Conservation (phyloP, 1,140 invertebrate genomes). For the Drosophila orosa region DNA sequence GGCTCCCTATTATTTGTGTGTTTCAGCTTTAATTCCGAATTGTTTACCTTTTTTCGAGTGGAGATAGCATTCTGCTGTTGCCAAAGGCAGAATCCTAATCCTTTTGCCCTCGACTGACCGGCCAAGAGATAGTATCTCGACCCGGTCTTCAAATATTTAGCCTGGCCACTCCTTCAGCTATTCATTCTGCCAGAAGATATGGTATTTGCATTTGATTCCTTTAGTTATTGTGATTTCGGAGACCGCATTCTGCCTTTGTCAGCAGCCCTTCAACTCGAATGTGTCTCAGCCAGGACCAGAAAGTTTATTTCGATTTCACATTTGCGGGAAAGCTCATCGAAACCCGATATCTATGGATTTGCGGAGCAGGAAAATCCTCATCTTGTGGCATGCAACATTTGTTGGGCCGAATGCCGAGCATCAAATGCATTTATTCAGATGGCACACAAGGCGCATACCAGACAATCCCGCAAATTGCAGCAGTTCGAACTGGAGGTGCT, state of each 20-base stretch:
- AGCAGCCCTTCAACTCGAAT: conserved; percentile 19
- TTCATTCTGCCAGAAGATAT: conserved; percentile 15
- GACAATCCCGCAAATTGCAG: conserved; percentile 27
- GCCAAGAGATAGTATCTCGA: conserved; percentile 3
- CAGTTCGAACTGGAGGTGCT: conserved; percentile 5
- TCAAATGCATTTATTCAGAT: conserved; percentile 33
- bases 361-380: neutral
- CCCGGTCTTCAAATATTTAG: conserved; percentile 23
- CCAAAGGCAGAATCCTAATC: conserved; percentile 7
- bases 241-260: conserved; percentile 17
- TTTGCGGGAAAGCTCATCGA: conserved; percentile 35
- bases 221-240: conserved; percentile 10
- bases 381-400: conserved; percentile 30
- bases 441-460: conserved; percentile 15
- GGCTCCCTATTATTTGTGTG: conserved; percentile 7
- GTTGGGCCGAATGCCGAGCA: conserved; percentile 20
- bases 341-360: conserved; percentile 13
- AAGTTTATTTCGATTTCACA: conserved; percentile 27
- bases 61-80: neutral
- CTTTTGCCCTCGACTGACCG: neutral
- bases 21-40: conserved; percentile 31
- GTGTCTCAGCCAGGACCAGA: conserved; percentile 28
- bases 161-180: neutral
- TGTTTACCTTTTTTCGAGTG: conserved; percentile 34
- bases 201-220: conserved; percentile 44